Evolutionary conservation across 2,888 invertebrate genomes (phyloP), one percentile per base, ranked within the genome.

Genomic region (Melitaea athalia): DNA sequence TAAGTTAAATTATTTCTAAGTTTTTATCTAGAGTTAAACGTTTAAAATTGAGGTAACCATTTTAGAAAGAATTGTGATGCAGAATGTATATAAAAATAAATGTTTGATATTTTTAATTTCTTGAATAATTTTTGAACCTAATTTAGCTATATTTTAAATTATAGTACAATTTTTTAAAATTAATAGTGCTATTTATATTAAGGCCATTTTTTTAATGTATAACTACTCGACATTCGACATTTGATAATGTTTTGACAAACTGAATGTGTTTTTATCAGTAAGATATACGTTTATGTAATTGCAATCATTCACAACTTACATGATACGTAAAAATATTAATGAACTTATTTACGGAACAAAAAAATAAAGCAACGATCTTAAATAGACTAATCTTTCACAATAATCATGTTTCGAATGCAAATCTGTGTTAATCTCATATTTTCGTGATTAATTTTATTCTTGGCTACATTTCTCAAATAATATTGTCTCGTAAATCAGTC

Each of bases 401-500:
- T 62, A 63, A 68, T 31, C 61, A 63, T 67, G 67, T 70, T 73
- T 63, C 67, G 68, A 80, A 84, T 84, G 83, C 83, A 82, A 85
- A 87, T 84, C 81, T 85, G 83, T 85, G 85, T 86, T 86, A 86
- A 86, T 86, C 83, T 81, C 77, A 78, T 79, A 83, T 85, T 87
- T 87, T 85, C 84, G 81, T 79, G 82, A 88, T 86, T 85, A 86
- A 88, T 86, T 89, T 90, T 89, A 91, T 88, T 87, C 86, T 82
- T 83, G 85, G 86, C 87, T 83, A 85, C 87, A 89, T 90, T 88
- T 88, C 87, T 89, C 81, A 86, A 86, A 89, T 89, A 85, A 88
- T 89, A 87, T 89, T 86, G 89, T 89, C 85, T 87, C 88, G 88
- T 92, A 92, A 92, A 92, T 92, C 92, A 90, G 91, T 86, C 89